phyloP scores from a whole-genome alignment of 2,888 invertebrate species.

The Autographa gamma region DNA sequence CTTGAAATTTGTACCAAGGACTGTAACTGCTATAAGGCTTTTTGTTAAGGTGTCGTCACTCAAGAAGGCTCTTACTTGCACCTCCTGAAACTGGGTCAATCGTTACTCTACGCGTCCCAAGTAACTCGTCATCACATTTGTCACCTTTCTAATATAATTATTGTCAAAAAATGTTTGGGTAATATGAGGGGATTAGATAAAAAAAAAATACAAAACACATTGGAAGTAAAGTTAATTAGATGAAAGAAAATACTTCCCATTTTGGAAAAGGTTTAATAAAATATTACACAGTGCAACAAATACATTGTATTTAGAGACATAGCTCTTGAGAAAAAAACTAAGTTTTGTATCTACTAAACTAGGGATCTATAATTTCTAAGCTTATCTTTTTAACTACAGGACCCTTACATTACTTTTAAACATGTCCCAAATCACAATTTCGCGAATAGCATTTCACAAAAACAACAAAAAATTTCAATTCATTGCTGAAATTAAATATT shows the following conservation, averaged over 20 bases:
- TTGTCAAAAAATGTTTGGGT: neutral
- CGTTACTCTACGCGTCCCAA: neutral
- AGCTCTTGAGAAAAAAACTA: too few relatives aligned
- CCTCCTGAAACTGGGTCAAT: conserved; percentile 2
- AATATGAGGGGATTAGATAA: neutral
- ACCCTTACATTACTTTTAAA: too few relatives aligned
- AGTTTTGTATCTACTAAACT: too few relatives aligned
- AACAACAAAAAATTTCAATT: neutral
- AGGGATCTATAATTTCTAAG: too few relatives aligned
- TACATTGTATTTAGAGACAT: too few relatives aligned
- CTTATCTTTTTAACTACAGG: too few relatives aligned
- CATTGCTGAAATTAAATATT: conserved; percentile 32
- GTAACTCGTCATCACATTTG: neutral
- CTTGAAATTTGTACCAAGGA: neutral
- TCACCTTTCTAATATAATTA: neutral
- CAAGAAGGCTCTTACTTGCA: neutral
- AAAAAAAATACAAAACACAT: neutral
- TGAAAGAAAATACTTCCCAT: too few relatives aligned
- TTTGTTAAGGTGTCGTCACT: neutral
- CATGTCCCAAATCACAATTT: too few relatives aligned
- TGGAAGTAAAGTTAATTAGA: too few relatives aligned
- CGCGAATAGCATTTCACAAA: neutral
- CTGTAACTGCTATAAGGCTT: too few relatives aligned
- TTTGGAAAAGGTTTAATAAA: too few relatives aligned
- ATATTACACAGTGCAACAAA: too few relatives aligned